Evolutionary conservation across 2,888 invertebrate species (phyloP).

Genomic region (Drosophila neonasuta): DNA sequence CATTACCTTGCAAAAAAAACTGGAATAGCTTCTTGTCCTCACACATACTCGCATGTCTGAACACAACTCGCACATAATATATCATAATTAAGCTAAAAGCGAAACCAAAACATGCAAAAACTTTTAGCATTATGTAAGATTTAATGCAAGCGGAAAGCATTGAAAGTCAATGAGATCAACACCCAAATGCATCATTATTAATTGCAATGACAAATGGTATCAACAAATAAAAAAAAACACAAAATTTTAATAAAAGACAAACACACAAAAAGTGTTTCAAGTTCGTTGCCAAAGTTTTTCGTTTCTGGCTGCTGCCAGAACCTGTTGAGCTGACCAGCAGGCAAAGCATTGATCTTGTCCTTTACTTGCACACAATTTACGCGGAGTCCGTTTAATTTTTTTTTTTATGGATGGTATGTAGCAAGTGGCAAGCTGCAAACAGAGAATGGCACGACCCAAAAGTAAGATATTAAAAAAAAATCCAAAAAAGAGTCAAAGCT

Average conservation of each 20-base stretch:
- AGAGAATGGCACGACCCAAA: constrained; percentile 75
- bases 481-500: constrained; percentile 11
- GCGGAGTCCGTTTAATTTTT: constrained; percentile 7
- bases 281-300: constrained; percentile 71
- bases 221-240: constrained; percentile 8
- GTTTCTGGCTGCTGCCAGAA: constrained; percentile 55
- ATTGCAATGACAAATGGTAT: constrained; percentile 52
- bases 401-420: constrained; percentile 14
- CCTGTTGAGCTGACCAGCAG: constrained; percentile 62
- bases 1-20: constrained; percentile 5
- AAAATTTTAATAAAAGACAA: not conserved
- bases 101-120: constrained; percentile 21
- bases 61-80: constrained; percentile 25
- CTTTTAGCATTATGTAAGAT: constrained; percentile 56
- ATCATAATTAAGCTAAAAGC: constrained; percentile 21
- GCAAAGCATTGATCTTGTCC: constrained; percentile 77
- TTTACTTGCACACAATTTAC: constrained; percentile 48
- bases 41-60: not conserved
- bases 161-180: constrained; percentile 26
- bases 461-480: constrained; percentile 32
- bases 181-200: constrained; percentile 42
- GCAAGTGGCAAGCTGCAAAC: constrained; percentile 42
- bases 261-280: constrained; percentile 43
- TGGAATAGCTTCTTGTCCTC: constrained; percentile 21
- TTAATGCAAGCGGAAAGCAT: constrained; percentile 32